phyloP scores from a whole-genome alignment of 1,140 invertebrate genomes.

The Trypoxylus dichotomus region DNA sequence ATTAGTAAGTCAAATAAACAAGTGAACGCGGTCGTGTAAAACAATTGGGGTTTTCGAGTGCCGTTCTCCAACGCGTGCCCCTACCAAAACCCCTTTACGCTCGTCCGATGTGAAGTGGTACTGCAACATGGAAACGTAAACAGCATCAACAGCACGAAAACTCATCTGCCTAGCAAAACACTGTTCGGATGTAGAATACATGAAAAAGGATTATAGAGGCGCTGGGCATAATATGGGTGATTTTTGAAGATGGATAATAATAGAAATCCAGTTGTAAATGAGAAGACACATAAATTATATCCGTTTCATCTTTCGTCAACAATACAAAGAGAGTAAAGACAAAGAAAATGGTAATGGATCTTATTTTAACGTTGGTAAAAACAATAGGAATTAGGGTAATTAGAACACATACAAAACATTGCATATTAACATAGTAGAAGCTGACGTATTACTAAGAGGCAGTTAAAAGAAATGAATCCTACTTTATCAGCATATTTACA shows the following conservation, averaged over 20 bases:
- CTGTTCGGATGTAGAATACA: not conserved
- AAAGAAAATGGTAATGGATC: too few relatives aligned
- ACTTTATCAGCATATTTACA: too few relatives aligned
- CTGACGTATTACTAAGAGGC: too few relatives aligned
- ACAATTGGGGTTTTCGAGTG: constrained; percentile 16
- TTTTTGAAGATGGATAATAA: not conserved
- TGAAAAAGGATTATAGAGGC: not conserved
- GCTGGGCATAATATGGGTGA: not conserved
- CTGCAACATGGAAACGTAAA: constrained; percentile 2
- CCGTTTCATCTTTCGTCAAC: too few relatives aligned
- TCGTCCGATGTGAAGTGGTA: not conserved
- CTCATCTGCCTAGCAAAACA: not conserved
- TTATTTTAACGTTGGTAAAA: too few relatives aligned
- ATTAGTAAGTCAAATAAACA: constrained; percentile 24
- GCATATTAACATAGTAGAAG: too few relatives aligned
- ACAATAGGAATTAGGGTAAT: too few relatives aligned
- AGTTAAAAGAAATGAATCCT: too few relatives aligned
- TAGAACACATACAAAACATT: too few relatives aligned
- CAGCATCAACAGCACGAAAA: not conserved
- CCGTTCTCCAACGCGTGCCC: not conserved
- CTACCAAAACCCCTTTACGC: not conserved
- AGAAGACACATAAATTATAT: too few relatives aligned
- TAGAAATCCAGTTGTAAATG: not conserved
- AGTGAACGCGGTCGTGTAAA: constrained; percentile 13
- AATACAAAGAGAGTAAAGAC: too few relatives aligned